Conservation (phyloP, 2,888 invertebrate species). For the Latrodectus elegans region DNA sequence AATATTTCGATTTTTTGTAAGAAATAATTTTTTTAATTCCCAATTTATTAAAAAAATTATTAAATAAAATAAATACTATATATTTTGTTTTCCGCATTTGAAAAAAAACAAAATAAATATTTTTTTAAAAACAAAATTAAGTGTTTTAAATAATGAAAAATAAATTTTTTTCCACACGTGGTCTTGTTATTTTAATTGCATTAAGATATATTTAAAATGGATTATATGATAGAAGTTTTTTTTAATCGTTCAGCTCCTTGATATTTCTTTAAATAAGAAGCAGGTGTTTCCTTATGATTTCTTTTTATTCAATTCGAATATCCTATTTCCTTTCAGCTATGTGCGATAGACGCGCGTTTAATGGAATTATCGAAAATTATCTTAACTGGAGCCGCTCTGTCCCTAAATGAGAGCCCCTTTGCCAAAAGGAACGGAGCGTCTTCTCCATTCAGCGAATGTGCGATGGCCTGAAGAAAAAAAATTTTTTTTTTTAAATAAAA, state of each 20-base stretch:
- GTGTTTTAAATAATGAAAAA: too few relatives aligned
- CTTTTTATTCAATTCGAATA: not conserved
- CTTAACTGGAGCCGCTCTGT: not conserved
- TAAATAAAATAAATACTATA: too few relatives aligned
- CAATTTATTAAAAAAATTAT: too few relatives aligned
- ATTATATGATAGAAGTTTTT: not conserved
- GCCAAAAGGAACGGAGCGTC: not conserved
- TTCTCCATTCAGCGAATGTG: not conserved
- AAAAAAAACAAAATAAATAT: too few relatives aligned
- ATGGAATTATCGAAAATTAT: not conserved
- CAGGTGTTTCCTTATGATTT: too few relatives aligned
- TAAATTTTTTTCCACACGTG: too few relatives aligned
- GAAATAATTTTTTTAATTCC: too few relatives aligned
- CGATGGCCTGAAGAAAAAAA: too few relatives aligned
- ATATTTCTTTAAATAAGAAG: not conserved
- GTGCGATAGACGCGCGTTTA: not conserved
- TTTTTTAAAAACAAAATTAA: too few relatives aligned
- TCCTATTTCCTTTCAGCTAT: not conserved
- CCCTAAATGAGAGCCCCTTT: conserved; percentile 5
- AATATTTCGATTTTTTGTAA: too few relatives aligned
- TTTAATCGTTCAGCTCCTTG: not conserved
- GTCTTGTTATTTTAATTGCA: not conserved
- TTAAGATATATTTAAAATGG: not conserved
- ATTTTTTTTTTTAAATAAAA: too few relatives aligned
- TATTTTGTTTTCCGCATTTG: too few relatives aligned